Percentiles rank a stretch among this genome's conserved stretches.
Evolutionary conservation across 2,888 invertebrate genomes (phyloP).

Genomic region (Amorpha juglandis): DNA sequence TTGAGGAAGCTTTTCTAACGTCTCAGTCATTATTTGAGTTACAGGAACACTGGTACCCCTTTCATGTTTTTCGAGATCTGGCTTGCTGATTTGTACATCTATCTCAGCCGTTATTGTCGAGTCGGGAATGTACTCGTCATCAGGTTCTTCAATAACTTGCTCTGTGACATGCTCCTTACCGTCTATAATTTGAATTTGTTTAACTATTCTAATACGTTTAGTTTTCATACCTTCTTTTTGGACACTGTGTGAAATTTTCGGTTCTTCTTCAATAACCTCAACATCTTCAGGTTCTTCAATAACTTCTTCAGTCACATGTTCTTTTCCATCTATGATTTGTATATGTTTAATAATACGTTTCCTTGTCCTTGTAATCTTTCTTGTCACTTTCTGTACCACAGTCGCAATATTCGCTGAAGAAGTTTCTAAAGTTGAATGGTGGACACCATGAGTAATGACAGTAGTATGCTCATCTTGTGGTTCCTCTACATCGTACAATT

Average conservation of each 20-base stretch:
- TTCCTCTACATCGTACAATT: conserved; percentile 54
- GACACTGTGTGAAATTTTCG: conserved; percentile 54
- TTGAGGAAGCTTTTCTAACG: not conserved
- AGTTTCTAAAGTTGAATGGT: conserved; percentile 53
- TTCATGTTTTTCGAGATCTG: conserved; percentile 34
- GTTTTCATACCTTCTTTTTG: conserved; percentile 63
- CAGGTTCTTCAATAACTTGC: conserved; percentile 90
- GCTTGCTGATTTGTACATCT: conserved; percentile 51
- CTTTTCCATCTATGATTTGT: conserved; percentile 92
- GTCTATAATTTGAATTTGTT: conserved; percentile 89
- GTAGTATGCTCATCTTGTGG: conserved; percentile 51
- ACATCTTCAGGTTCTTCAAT: conserved; percentile 93
- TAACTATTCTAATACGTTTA: conserved; percentile 85
- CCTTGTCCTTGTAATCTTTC: conserved; percentile 89
- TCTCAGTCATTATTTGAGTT: conserved; percentile 32
- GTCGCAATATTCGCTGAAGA: conserved; percentile 78
- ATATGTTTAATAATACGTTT: conserved; percentile 90
- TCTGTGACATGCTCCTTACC: conserved; percentile 92
- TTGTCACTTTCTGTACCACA: conserved; percentile 90
- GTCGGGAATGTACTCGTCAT: conserved; percentile 70
- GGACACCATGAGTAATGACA: conserved; percentile 48
- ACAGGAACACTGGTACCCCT: conserved; percentile 18
- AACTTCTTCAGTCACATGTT: conserved; percentile 92
- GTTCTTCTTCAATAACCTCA: conserved; percentile 88
- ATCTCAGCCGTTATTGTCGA: conserved; percentile 61